Evolutionary conservation across 2,888 invertebrate species (phyloP), one percentile per base, ranked within the genome.

Genomic region (Exephanes ischioxanthus): DNA sequence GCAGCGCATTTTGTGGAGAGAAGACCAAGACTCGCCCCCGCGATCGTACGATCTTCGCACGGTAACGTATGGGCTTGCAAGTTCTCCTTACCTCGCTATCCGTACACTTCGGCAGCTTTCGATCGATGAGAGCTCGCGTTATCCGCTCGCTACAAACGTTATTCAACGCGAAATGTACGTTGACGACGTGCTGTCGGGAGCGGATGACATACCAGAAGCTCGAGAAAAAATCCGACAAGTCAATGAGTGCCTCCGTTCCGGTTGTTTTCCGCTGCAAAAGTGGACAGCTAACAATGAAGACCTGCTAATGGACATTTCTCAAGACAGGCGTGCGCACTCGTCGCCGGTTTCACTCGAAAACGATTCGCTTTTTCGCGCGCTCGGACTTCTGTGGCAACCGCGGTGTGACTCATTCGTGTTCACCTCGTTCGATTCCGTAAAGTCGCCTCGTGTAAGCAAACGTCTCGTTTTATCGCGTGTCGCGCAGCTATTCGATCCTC

Each of bases 151-250:
- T 0, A 72, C 48, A 3, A 16, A 73, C 37, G 48, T 76, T 11
- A 55, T 87, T 19, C 66, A 51, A 41, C 72, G 45, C 4, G 75
- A 71, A 26, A 80, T 72, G 2, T 87, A 87, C 26, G 87, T 86
- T 2, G 86, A 86, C n/a, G 86, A 86, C 26, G 79, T 86, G 14
- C 78, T 87, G 30, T 76, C 73, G 19, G 84, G 86, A 26, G 82
- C 80, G 6, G 75, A 87, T n/a, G 19, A 41, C 7, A 45, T 80
- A 2, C 22, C 6, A 11, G 22, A 73, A 30, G 83, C 63, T 9
- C 41, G 22, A 19, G 73, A 76, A 16, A 81, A 73, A 41, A 70
- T 76, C 16, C 22, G 19, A 11, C 76, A 87, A 51, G 53, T 86
- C n/a, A 19, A 41, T 16, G 58, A 63, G 6, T 55, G 76, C 22